Evolutionary conservation across 2,888 invertebrate genomes (phyloP).

Genomic region (Orchesellides sinensis): DNA sequence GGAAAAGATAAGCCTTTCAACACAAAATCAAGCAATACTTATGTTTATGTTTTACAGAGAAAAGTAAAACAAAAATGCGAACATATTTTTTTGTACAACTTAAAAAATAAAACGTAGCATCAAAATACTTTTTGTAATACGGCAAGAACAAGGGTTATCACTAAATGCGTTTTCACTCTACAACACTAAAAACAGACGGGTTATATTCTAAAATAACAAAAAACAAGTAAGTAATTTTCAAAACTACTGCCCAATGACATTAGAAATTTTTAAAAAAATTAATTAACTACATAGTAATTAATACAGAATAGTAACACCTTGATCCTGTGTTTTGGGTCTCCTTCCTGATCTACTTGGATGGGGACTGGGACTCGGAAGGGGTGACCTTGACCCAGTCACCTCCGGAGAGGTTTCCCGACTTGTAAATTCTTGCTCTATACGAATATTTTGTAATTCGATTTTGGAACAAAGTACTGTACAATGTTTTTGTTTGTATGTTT

Average conservation of each 20-base stretch:
- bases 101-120: background rate
- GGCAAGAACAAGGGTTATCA: too few species aligned
- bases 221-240: background rate
- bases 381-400: conserved; percentile 73
- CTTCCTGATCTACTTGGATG: conserved; percentile 72
- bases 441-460: conserved; percentile 64
- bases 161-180: too few species aligned
- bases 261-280: too few species aligned
- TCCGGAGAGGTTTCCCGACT: conserved; percentile 74
- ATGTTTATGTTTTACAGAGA: background rate
- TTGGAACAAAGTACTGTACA: conserved; percentile 61
- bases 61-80: background rate
- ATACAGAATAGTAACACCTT: conserved; percentile 74
- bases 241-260: too few species aligned
- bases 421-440: conserved; percentile 74
- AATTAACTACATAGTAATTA: conserved; percentile 57
- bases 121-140: too few species aligned
- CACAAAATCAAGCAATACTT: background rate
- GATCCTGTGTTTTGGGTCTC: conserved; percentile 71
- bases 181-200: background rate
- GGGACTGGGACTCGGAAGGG: conserved; percentile 74
- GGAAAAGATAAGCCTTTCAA: background rate
- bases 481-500: conserved; percentile 28
- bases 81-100: too few species aligned
- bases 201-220: background rate